These are phyloP conservation scores for Manis javanica DNA, from an alignment of 2,797 vertebrate species.

Conservation along the genomic window DNA sequence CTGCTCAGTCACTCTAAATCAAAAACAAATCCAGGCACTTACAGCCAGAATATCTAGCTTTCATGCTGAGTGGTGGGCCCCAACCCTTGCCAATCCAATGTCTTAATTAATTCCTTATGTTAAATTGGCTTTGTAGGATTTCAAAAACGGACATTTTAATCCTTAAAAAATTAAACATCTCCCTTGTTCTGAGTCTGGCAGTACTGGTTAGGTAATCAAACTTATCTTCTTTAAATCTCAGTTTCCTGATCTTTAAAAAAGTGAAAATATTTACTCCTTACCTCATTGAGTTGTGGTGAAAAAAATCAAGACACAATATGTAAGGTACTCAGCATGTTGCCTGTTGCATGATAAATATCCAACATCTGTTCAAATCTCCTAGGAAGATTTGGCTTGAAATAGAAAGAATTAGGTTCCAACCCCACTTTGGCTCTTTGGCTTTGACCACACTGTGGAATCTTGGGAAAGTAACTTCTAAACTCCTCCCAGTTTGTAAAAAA, in stretches of 20 bases:
- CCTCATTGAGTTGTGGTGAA: not conserved
- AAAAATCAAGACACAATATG: constrained; percentile 17
- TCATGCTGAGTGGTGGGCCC: not conserved
- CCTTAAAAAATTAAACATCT: not conserved
- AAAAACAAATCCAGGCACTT: constrained; percentile 47
- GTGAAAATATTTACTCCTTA: not conserved
- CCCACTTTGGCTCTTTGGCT: not conserved
- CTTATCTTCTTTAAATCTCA: not conserved
- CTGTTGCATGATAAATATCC: not conserved
- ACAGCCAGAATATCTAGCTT: not conserved
- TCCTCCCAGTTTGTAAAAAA: constrained; percentile 46
- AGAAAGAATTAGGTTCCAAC: not conserved
- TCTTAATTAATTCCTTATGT: constrained; percentile 36
- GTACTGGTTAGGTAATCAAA: not conserved
- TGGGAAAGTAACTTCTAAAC: constrained; percentile 39
- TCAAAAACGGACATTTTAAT: constrained; percentile 25
- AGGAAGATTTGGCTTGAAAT: constrained; percentile 36
- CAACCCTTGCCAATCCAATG: not conserved
- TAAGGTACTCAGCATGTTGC: not conserved
- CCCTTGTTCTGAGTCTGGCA: not conserved
- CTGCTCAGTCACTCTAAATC: not conserved
- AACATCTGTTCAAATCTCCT: not conserved
- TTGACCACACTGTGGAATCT: not conserved
- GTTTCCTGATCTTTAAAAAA: not conserved
- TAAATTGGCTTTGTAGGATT: not conserved